Evolutionary conservation across 2,797 vertebrate species (phyloP).

Genomic region (Eptatretus atami): DNA sequence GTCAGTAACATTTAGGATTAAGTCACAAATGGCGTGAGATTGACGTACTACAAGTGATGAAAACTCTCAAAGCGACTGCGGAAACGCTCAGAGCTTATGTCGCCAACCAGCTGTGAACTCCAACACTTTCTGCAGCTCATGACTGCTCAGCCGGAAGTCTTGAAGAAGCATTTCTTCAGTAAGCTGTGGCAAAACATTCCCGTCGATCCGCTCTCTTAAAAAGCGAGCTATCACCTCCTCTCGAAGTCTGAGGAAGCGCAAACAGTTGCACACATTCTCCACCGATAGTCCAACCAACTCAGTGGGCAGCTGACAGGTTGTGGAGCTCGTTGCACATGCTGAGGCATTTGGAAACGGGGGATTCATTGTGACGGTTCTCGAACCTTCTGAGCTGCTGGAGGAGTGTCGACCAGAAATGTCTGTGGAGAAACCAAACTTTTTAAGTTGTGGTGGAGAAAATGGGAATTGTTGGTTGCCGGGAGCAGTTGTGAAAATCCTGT

Average conservation of each 20-base stretch:
- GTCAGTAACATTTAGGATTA: no score
- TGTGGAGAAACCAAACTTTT: slow-evolving; percentile 7
- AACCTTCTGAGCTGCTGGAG: slow-evolving; percentile 8
- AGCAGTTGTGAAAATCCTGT: slow-evolving; percentile 15
- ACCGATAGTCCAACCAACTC: slow-evolving; percentile 57
- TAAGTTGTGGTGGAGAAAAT: slow-evolving; percentile 14
- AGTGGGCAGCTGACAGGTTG: slow-evolving; percentile 39
- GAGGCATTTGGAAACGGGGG: slow-evolving; percentile 10
- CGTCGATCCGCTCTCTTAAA: slow-evolving; percentile 61
- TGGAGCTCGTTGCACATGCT: slow-evolving; percentile 13
- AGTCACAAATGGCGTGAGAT: no score
- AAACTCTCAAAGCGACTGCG: no score
- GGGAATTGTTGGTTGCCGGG: slow-evolving; percentile 13
- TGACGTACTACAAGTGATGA: no score
- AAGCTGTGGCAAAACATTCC: slow-evolving; percentile 78
- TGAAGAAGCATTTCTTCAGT: slow-evolving; percentile 82
- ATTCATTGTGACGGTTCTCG: not conserved
- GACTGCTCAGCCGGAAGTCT: slow-evolving; percentile 71
- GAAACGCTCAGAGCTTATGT: slow-evolving; percentile 36
- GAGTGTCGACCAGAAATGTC: no score
- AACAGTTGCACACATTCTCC: slow-evolving; percentile 64
- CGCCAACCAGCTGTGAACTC: slow-evolving; percentile 97
- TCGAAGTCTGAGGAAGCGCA: slow-evolving; percentile 73
- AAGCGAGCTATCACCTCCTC: slow-evolving; percentile 68
- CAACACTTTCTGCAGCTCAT: slow-evolving; percentile 92